Evolutionary conservation across 2,888 invertebrate genomes (phyloP).

Genomic region (Celastrina argiolus): DNA sequence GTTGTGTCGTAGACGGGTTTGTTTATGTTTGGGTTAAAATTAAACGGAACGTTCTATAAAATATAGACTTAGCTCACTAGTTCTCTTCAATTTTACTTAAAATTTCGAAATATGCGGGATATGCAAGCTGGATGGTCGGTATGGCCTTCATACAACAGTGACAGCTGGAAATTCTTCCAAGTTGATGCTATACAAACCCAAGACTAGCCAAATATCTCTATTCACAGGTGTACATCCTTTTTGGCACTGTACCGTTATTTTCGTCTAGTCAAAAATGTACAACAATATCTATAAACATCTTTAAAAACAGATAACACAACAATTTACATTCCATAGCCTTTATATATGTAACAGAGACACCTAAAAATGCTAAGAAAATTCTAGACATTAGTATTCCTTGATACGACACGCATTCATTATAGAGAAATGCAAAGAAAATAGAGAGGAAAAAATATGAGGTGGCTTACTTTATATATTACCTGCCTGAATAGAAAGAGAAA

Average conservation of each 20-base stretch:
- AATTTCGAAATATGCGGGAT: too few species aligned
- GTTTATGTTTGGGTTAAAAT: too few species aligned
- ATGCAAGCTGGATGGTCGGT: too few species aligned
- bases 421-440: not conserved
- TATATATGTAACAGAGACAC: not conserved
- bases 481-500: not conserved
- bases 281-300: slow-evolving; percentile 1
- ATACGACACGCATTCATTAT: not conserved
- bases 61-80: too few species aligned
- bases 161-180: too few species aligned
- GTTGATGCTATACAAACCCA: too few species aligned
- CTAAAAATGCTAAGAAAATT: not conserved
- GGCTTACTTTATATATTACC: not conserved
- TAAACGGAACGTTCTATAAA: too few species aligned
- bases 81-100: too few species aligned
- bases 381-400: not conserved
- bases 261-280: not conserved
- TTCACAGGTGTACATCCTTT: too few species aligned
- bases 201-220: too few species aligned
- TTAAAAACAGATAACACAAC: not conserved
- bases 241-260: not conserved
- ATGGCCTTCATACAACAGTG: too few species aligned
- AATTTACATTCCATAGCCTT: not conserved
- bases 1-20: too few species aligned
- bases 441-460: not conserved